phyloP scores from a whole-genome alignment of 2,113 vertebrate genomes.

The Onychorhynchus coronatus region DNA sequence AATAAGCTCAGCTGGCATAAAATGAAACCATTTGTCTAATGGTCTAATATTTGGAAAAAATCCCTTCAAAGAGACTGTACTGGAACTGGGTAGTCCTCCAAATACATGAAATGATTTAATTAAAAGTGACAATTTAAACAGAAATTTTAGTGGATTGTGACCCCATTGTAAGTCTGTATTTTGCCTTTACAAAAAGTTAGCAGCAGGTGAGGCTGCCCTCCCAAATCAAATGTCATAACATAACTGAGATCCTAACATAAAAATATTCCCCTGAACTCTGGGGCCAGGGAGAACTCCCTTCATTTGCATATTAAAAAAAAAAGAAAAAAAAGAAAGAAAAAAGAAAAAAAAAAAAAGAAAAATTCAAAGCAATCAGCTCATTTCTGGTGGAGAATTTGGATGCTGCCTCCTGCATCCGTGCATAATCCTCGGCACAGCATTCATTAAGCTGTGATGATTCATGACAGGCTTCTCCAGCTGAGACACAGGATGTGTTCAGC shows the following conservation, averaged over 20 bases:
- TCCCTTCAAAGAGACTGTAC: constrained; percentile 9
- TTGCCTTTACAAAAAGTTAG: constrained; percentile 16
- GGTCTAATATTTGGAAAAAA: constrained; percentile 48
- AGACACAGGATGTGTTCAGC: not conserved
- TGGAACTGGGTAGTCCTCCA: constrained; percentile 49
- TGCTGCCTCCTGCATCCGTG: not conserved
- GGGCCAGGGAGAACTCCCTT: not conserved
- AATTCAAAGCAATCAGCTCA: constrained; percentile 19
- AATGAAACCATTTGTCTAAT: constrained; percentile 40
- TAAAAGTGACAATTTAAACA: constrained; percentile 59
- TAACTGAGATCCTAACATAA: not conserved
- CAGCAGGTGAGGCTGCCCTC: not conserved
- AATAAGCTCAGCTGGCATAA: constrained; percentile 54
- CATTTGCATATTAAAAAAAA: not conserved
- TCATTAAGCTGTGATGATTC: constrained; percentile 53
- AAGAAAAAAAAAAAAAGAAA: not conserved
- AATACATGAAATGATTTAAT: constrained; percentile 63
- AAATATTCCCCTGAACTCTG: not conserved
- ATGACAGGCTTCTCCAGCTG: not conserved
- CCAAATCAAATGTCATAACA: not conserved
- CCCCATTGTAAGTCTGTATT: constrained; percentile 24
- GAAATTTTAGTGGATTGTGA: constrained; percentile 16
- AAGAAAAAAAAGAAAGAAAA: not conserved
- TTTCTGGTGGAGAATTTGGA: constrained; percentile 3
- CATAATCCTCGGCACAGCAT: not conserved